Evolutionary conservation across 2,888 invertebrate genomes (phyloP).

Genomic region (Branchipolynoe longqiensis): DNA sequence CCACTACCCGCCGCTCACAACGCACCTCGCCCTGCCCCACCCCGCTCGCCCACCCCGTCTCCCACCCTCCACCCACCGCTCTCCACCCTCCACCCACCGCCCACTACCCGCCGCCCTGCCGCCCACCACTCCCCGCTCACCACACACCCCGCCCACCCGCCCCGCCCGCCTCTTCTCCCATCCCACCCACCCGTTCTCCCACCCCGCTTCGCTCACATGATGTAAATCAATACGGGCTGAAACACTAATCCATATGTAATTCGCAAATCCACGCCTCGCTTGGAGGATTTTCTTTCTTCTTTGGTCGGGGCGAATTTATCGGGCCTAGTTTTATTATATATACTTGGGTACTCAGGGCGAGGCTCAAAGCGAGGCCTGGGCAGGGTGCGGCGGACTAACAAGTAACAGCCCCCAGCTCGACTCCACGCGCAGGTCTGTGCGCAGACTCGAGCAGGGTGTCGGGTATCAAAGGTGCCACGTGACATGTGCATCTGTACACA

Average conservation of each 20-base stretch:
- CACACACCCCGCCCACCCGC: too few relatives aligned
- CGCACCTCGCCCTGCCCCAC: neutral
- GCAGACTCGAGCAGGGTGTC: too few relatives aligned
- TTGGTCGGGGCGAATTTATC: conserved; percentile 39
- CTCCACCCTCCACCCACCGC: neutral
- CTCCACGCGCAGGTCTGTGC: neutral
- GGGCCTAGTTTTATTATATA: neutral
- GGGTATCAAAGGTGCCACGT: too few relatives aligned
- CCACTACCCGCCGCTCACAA: neutral
- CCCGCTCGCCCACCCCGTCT: neutral
- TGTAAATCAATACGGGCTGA: neutral
- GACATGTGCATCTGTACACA: too few relatives aligned
- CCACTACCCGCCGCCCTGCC: neutral
- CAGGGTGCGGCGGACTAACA: too few relatives aligned
- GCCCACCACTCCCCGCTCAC: too few relatives aligned
- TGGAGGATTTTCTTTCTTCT: neutral
- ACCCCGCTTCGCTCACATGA: neutral
- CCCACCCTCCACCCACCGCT: neutral
- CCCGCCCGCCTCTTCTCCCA: neutral
- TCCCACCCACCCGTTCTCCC: neutral
- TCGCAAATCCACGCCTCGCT: conserved; percentile 6
- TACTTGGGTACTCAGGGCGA: neutral
- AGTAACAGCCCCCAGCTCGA: too few relatives aligned
- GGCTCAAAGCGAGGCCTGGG: neutral
- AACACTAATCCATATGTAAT: conserved; percentile 50